Conservation (phyloP, 2,888 invertebrate species). For the Dolichopus griseipennis region DNA sequence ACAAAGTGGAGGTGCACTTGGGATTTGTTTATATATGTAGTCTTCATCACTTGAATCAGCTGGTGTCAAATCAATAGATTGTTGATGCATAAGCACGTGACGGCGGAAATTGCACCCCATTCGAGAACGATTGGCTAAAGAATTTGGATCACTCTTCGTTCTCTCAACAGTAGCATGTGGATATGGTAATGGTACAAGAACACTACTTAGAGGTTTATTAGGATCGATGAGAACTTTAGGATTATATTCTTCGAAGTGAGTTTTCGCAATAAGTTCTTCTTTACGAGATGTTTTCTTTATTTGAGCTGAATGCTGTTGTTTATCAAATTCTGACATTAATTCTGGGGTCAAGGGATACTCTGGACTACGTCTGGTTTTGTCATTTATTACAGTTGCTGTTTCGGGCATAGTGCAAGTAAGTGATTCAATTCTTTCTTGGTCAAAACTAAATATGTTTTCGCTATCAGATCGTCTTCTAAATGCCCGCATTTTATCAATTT, state of each 20-base stretch:
- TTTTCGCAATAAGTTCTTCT: constrained; percentile 57
- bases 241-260: constrained; percentile 63
- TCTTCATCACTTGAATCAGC: constrained; percentile 80
- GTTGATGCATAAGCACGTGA: constrained; percentile 74
- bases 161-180: constrained; percentile 68
- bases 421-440: constrained; percentile 66
- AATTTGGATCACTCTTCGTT: constrained; percentile 80
- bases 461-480: constrained; percentile 60
- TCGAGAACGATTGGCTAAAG: constrained; percentile 61
- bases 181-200: constrained; percentile 50
- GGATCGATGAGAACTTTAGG: constrained; percentile 52
- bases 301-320: constrained; percentile 42
- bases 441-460: constrained; percentile 64
- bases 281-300: constrained; percentile 49
- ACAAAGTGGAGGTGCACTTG: constrained; percentile 62
- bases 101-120: constrained; percentile 65
- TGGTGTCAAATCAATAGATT: constrained; percentile 74
- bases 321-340: constrained; percentile 55
- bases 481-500: constrained; percentile 37
- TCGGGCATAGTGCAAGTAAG: constrained; percentile 49
- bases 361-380: constrained; percentile 50
- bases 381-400: constrained; percentile 42
- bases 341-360: constrained; percentile 48
- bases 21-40: constrained; percentile 66
- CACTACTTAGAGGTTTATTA: constrained; percentile 39